phyloP scores from a whole-genome alignment of 1,140 invertebrate species.

The Bilobella aurantiaca region DNA sequence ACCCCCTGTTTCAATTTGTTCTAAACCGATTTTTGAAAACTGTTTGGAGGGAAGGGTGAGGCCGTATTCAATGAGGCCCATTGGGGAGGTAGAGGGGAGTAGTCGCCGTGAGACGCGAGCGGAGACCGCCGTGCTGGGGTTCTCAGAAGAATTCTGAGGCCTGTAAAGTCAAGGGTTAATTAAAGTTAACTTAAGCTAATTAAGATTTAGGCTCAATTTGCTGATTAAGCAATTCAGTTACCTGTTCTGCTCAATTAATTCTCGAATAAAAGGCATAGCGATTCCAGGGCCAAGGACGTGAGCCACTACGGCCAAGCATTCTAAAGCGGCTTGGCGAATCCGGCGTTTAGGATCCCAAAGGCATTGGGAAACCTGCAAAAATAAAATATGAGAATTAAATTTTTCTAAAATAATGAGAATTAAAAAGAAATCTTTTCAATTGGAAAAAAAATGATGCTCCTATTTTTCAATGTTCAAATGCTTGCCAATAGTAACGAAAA shows the following conservation, averaged over 20 bases:
- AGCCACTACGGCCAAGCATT: slow-evolving; percentile 63
- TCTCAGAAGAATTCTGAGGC: slow-evolving; percentile 9
- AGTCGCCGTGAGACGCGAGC: slow-evolving; percentile 53
- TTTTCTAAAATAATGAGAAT: too few species aligned
- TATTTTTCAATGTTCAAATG: too few species aligned
- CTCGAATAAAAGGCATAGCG: slow-evolving; percentile 29
- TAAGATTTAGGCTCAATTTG: background rate
- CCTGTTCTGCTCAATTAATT: slow-evolving; percentile 22
- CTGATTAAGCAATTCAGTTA: background rate
- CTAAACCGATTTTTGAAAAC: background rate
- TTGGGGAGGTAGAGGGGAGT: slow-evolving; percentile 52
- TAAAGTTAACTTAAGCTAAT: background rate
- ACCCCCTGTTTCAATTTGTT: background rate
- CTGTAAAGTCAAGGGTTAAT: background rate
- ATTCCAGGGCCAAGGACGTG: slow-evolving; percentile 53
- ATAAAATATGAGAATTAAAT: background rate
- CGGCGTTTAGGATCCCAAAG: slow-evolving; percentile 57
- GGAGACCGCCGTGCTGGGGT: slow-evolving; percentile 44
- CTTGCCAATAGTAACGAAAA: too few species aligned
- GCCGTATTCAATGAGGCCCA: slow-evolving; percentile 57
- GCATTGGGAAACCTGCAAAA: slow-evolving; percentile 45
- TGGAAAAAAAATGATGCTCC: too few species aligned
- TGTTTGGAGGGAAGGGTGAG: slow-evolving; percentile 25
- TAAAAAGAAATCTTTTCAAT: too few species aligned
- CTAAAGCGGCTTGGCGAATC: slow-evolving; percentile 67